Evolutionary conservation across 2,113 vertebrate species (phyloP).

Genomic region (Leptodactylus fuscus): DNA sequence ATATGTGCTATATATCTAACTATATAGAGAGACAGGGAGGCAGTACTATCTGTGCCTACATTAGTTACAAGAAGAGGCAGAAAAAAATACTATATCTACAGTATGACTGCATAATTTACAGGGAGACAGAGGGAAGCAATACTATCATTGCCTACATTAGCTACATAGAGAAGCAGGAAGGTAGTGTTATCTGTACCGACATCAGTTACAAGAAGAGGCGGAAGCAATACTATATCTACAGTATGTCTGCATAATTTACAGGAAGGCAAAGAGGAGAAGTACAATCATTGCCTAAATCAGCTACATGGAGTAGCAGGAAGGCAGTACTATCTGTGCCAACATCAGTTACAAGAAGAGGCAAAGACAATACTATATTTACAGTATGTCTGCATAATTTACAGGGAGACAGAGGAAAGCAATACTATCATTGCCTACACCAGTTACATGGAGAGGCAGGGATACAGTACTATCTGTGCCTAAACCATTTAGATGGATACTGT

Average conservation of each 20-base stretch:
- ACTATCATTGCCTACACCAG: background rate
- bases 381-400: too few species aligned
- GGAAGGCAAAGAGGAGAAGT: too few species aligned
- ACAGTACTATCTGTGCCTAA: background rate
- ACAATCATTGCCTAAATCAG: background rate
- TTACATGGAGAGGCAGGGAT: background rate
- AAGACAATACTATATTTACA: too few species aligned
- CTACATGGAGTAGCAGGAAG: too few species aligned
- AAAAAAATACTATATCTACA: rapidly evolving
- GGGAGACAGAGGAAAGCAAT: too few species aligned
- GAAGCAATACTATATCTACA: too few species aligned
- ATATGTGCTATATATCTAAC: background rate
- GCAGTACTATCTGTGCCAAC: too few species aligned
- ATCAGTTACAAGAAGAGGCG: background rate
- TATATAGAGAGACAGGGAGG: background rate
- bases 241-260: too few species aligned
- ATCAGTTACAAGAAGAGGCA: too few species aligned
- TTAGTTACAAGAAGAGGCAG: background rate
- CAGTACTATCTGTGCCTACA: background rate
- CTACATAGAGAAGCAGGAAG: background rate
- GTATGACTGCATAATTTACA: background rate
- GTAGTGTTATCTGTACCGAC: background rate
- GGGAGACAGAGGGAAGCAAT: background rate
- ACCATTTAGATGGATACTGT: too few species aligned
- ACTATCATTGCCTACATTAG: background rate